Evolutionary conservation across 2,797 vertebrate species (phyloP).

Genomic region (Sebastes taczanowskii): DNA sequence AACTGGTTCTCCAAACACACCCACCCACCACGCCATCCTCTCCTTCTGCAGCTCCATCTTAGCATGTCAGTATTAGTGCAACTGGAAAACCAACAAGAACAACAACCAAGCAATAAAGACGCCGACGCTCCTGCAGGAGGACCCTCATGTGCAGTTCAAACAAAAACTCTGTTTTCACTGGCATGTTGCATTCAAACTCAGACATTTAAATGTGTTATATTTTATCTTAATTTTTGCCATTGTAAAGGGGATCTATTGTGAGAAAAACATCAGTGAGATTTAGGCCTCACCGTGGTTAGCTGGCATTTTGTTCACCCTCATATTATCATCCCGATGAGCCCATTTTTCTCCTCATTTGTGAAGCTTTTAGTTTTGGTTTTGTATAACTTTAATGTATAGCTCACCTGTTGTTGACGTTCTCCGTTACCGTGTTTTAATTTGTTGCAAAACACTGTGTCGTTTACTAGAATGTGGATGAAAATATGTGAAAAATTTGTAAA

Average conservation of each 20-base stretch:
- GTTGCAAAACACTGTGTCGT: slow-evolving; percentile 75
- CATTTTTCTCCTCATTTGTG: slow-evolving; percentile 48
- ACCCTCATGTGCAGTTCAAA: slow-evolving; percentile 22
- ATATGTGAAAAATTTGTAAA: slow-evolving; percentile 69
- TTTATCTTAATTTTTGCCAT: slow-evolving; percentile 28
- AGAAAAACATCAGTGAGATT: slow-evolving; percentile 4
- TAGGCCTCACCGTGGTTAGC: slow-evolving; percentile 7
- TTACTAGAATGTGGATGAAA: slow-evolving; percentile 71
- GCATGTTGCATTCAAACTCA: slow-evolving; percentile 20
- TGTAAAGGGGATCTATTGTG: slow-evolving; percentile 41
- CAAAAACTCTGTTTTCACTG: slow-evolving; percentile 47
- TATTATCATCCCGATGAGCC: slow-evolving; percentile 17
- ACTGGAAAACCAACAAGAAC: slow-evolving; percentile 48
- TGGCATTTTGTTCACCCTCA: slow-evolving; percentile 19
- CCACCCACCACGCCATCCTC: background rate
- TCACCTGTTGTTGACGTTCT: slow-evolving; percentile 61
- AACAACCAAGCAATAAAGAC: slow-evolving; percentile 73
- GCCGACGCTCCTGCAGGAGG: slow-evolving; percentile 26
- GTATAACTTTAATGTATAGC: slow-evolving; percentile 63
- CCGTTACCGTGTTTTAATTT: slow-evolving; percentile 70
- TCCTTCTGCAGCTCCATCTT: slow-evolving; percentile 44
- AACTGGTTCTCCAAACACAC: background rate
- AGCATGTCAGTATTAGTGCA: slow-evolving; percentile 70
- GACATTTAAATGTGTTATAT: slow-evolving; percentile 33
- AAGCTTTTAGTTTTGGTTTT: slow-evolving; percentile 66